phyloP scores from a whole-genome alignment of 2,797 vertebrate genomes.

The Gila robusta region DNA sequence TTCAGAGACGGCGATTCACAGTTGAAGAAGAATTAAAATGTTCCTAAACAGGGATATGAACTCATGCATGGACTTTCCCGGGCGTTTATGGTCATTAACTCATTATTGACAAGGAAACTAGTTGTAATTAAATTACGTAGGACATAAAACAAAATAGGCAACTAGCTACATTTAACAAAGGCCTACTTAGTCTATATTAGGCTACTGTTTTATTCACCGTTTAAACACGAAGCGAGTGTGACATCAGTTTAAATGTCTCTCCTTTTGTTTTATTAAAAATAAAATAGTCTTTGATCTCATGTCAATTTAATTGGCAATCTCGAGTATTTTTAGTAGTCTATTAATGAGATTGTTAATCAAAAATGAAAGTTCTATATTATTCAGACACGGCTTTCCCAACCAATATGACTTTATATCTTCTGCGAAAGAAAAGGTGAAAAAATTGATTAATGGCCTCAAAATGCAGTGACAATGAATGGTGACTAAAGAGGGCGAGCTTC shows the following conservation, averaged over 20 bases:
- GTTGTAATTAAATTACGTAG: not conserved
- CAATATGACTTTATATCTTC: not conserved
- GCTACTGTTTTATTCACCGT: not conserved
- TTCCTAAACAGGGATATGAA: conserved; percentile 27
- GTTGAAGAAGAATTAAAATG: not conserved
- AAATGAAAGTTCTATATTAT: not conserved
- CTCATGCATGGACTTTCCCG: conserved; percentile 21
- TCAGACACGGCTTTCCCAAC: not conserved
- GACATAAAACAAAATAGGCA: no score
- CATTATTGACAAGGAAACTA: not conserved
- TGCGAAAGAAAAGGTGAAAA: no score
- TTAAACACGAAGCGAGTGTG: not conserved
- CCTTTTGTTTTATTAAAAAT: not conserved
- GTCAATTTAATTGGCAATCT: not conserved
- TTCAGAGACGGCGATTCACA: not conserved
- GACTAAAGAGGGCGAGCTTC: not conserved
- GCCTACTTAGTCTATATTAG: no score
- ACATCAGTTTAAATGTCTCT: not conserved
- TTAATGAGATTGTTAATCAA: not conserved
- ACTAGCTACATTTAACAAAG: not conserved
- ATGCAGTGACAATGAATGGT: not conserved
- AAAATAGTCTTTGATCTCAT: not conserved
- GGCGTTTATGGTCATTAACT: not conserved
- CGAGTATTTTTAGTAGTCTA: not conserved
- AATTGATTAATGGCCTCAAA: not conserved